Evolutionary conservation across 2,113 vertebrate species (phyloP), one percentile per base, ranked within the genome.

Genomic region (Pardalotus punctatus): DNA sequence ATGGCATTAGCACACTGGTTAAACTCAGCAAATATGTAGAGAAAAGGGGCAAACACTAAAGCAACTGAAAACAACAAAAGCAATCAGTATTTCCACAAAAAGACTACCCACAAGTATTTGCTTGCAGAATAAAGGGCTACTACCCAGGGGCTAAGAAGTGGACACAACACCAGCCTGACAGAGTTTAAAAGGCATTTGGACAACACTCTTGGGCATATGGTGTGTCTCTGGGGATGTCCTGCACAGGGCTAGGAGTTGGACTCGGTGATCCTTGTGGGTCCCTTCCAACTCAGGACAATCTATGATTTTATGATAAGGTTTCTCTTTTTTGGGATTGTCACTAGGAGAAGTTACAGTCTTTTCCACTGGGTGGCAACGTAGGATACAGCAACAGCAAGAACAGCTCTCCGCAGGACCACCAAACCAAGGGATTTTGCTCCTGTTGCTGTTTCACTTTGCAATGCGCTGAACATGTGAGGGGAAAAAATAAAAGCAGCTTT

Each of bases 281-380:
- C 11, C 11, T 76, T 40, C 53, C 40, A 69, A 23, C 21, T 18
- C 61, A 31, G n/a, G 38, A 15, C 20, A 47, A 35, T 35, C 38
- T 35, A 11, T 15, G 54, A 15, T 10, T 53, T 40, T 17, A 0
- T 7, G 27, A 35, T 2, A 12, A 57, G 19, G 77, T 5, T 65
- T 74, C 74, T 80, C 57, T 43, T n/a, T 85, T 57, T 48, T 7
- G n/a, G 42, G 21, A 12, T 22, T 58, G 51, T 1, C 8, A 85
- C 5, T 76, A 62, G 4, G n/a, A 92, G 88, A 97, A 92, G 95
- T 84, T 72, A 25, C 69, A 54, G 24, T 77, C 71, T 54, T 89
- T 27, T 54, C 98, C 98, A 98, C 98, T 97, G 95, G 98, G 93
- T 97, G 98, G 98, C 98, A 97, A 96, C 84, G 72, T 36, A 97